phyloP scores from a whole-genome alignment of 2,113 vertebrate genomes.

The Blennius ocellaris region DNA sequence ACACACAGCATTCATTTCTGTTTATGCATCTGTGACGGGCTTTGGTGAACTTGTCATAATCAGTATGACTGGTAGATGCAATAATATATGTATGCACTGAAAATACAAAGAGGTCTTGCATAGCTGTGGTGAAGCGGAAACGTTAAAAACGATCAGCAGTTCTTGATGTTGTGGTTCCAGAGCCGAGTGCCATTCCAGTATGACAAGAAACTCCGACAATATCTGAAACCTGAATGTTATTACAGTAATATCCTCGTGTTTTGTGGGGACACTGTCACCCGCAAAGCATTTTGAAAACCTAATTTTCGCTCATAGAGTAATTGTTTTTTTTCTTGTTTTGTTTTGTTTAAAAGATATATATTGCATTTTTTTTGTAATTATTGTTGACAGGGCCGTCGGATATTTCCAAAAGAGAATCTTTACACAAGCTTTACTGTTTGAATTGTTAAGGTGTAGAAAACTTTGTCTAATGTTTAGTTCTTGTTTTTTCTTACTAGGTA shows the following conservation, averaged over 20 bases:
- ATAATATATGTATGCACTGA: conserved; percentile 86
- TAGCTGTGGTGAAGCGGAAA: conserved; percentile 67
- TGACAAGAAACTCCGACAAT: conserved; percentile 70
- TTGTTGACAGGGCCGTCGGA: conserved; percentile 85
- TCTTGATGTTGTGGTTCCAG: conserved; percentile 54
- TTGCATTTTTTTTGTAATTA: conserved; percentile 80
- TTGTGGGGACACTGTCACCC: conserved; percentile 62
- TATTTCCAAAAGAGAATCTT: conserved; percentile 84
- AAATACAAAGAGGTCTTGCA: conserved; percentile 78
- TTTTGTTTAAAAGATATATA: conserved; percentile 71
- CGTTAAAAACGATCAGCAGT: conserved; percentile 60
- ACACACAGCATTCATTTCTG: conserved; percentile 66
- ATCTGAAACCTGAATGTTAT: conserved; percentile 80
- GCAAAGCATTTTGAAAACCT: conserved; percentile 64
- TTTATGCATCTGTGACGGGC: conserved; percentile 70
- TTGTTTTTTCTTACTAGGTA: conserved; percentile 91
- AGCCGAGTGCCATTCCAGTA: conserved; percentile 74
- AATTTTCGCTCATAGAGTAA: conserved; percentile 66
- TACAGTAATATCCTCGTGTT: conserved; percentile 72
- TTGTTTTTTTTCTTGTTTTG: conserved; percentile 60
- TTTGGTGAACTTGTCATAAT: conserved; percentile 79
- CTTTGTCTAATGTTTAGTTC: conserved; percentile 90
- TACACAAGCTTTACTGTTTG: conserved; percentile 91
- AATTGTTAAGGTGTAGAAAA: conserved; percentile 91
- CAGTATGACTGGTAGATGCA: conserved; percentile 83